Evolutionary conservation across 1,140 invertebrate species (phyloP), one percentile per base, ranked within the genome.

Genomic region (Dendroctonus valens): DNA sequence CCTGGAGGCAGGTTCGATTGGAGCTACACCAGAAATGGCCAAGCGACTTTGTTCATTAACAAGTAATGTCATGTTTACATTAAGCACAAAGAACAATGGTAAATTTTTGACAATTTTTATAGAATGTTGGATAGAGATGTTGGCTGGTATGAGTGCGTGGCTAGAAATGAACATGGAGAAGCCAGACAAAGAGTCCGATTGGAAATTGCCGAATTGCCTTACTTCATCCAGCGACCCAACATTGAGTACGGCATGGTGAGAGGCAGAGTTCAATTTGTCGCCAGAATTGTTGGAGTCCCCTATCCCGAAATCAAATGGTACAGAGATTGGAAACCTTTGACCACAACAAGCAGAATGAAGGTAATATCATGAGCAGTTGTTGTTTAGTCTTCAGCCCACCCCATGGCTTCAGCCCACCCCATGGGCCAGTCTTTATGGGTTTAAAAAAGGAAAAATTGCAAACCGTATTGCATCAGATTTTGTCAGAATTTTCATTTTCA

Each of bases 221-320:
- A 86, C 42, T 98, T 99, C 79, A 85, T 96, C 53, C 84, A 90
- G 69, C 84, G 94, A 49, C 91, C 90, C 0, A 89, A 93, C 58
- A 94, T 98, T 77, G 86, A 86, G 1, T 86, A 88, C 40, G 86
- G 93, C 7, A 87, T 92, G 82, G 76, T 88, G 4, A 80, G 92
- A 49, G 86, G 87, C 59, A 85, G 83, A 52, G 91, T 88, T 5
- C 83, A 87, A 52, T 81, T 99, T 40, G 89, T 91, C 75, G 96
- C 95, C 48, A 84, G 91, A 54, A 87, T 98, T 48, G 89, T 88
- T 38, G 97, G 96, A 8, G 87, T 93, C 60, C 97, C 97, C 0
- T 89, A 90, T 73, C 96, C 97, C 0, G 92, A 95, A 69, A 87
- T 99, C n/a, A 96, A 93, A 76, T 98, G 94, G 93, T 97, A 91